Conservation (phyloP, 2,113 vertebrate genomes). For the Lanius collurio region DNA sequence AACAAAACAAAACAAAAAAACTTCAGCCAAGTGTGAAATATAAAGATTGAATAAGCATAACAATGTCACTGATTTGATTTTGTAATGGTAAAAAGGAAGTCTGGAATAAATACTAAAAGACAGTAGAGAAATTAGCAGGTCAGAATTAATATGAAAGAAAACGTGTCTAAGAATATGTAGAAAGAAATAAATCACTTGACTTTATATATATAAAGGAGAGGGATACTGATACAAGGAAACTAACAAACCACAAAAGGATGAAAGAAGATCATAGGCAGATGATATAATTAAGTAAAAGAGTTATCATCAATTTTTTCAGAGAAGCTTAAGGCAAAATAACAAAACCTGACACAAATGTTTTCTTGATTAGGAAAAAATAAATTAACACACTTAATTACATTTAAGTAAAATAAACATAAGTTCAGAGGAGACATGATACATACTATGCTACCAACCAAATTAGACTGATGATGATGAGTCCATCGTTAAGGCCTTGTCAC, state of each 20-base stretch:
- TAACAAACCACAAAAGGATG: background rate
- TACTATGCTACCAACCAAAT: background rate
- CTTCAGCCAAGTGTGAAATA: background rate
- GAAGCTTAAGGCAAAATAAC: background rate
- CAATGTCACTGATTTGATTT: background rate
- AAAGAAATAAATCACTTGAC: background rate
- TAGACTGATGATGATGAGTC: background rate
- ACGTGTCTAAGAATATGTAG: background rate
- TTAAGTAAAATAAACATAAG: background rate
- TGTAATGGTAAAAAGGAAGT: background rate
- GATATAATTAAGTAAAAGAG: background rate
- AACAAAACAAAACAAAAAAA: no score
- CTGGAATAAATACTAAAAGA: background rate
- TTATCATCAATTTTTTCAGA: background rate
- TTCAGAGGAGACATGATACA: background rate
- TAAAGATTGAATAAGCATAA: background rate
- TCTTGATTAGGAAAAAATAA: constrained; percentile 10
- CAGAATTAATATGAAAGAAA: background rate
- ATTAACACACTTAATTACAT: background rate
- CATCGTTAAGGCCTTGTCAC: background rate
- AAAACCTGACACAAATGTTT: constrained; percentile 3
- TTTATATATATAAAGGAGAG: background rate
- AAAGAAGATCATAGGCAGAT: background rate
- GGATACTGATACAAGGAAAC: background rate
- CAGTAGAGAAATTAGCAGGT: background rate